phyloP scores from a whole-genome alignment of 2,797 vertebrate species.

The Manis pentadactyla region DNA sequence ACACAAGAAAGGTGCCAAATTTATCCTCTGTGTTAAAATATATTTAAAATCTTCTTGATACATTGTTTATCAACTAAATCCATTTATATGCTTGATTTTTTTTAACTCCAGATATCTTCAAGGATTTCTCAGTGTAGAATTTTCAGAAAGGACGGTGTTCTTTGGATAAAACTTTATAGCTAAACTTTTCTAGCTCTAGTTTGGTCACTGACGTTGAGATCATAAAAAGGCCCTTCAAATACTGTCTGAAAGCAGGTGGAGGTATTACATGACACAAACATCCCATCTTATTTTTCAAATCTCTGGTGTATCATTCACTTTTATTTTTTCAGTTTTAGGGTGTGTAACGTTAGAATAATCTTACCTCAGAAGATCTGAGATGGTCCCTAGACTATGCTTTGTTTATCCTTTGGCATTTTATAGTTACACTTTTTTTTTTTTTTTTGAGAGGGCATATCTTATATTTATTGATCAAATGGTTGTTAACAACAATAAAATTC shows the following conservation, averaged over 20 bases:
- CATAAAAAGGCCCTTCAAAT: background rate
- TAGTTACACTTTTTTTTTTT: slow-evolving; percentile 2
- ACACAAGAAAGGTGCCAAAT: background rate
- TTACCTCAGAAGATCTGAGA: background rate
- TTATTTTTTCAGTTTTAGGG: background rate
- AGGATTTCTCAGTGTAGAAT: background rate
- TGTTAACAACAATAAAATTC: too few species aligned
- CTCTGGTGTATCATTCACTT: background rate
- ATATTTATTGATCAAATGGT: too few species aligned
- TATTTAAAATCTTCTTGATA: background rate
- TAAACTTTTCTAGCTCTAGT: background rate
- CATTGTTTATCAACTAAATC: background rate
- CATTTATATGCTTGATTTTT: background rate
- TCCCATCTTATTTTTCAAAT: background rate
- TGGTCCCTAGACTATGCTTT: background rate
- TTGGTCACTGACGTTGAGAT: slow-evolving; percentile 5
- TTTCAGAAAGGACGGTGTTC: background rate
- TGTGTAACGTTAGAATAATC: background rate
- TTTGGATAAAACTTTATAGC: background rate
- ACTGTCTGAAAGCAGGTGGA: background rate
- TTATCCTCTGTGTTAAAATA: background rate
- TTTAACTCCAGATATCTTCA: background rate
- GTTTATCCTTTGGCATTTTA: background rate
- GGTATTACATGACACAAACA: background rate
- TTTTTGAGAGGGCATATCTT: too few species aligned